Percentiles rank a stretch among this genome's conserved stretches.
phyloP scores from a whole-genome alignment of 2,888 invertebrate genomes.

The Tetheella fluctuosa region DNA sequence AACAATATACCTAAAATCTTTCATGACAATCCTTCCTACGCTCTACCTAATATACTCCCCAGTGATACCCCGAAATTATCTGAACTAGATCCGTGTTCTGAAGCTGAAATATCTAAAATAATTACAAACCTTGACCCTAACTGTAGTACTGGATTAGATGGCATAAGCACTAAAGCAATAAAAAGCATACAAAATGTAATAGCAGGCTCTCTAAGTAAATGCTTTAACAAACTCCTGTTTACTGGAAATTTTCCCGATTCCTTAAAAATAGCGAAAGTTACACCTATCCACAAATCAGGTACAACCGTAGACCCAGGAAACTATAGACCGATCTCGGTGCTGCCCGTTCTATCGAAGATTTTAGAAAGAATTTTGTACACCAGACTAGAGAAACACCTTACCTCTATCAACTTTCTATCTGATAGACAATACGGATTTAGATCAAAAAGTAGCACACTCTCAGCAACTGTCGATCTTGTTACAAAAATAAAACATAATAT shows the following conservation, averaged over 20 bases:
- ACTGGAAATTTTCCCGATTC: not conserved
- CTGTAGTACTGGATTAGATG: too few relatives aligned
- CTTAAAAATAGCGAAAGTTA: not conserved
- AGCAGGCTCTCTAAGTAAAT: too few relatives aligned
- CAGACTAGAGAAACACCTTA: not conserved
- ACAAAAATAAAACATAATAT: conserved; percentile 18
- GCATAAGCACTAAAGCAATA: too few relatives aligned
- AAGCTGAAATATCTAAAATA: too few relatives aligned
- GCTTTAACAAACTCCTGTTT: too few relatives aligned
- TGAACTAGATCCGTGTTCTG: too few relatives aligned
- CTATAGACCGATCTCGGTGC: not conserved
- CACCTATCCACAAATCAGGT: not conserved
- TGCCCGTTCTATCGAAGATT: not conserved
- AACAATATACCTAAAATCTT: too few relatives aligned
- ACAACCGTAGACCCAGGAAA: not conserved
- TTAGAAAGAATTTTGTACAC: conserved; percentile 2
- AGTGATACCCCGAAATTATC: too few relatives aligned
- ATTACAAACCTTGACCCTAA: too few relatives aligned
- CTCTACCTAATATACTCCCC: too few relatives aligned
- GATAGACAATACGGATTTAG: not conserved
- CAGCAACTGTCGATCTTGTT: conserved; percentile 10
- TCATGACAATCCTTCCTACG: too few relatives aligned
- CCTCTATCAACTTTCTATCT: not conserved
- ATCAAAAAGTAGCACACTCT: not conserved
- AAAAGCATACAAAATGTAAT: too few relatives aligned